Evolutionary conservation across 2,797 vertebrate species (phyloP), one percentile per base, ranked within the genome.

Genomic region (Triplophysa bombifrons): DNA sequence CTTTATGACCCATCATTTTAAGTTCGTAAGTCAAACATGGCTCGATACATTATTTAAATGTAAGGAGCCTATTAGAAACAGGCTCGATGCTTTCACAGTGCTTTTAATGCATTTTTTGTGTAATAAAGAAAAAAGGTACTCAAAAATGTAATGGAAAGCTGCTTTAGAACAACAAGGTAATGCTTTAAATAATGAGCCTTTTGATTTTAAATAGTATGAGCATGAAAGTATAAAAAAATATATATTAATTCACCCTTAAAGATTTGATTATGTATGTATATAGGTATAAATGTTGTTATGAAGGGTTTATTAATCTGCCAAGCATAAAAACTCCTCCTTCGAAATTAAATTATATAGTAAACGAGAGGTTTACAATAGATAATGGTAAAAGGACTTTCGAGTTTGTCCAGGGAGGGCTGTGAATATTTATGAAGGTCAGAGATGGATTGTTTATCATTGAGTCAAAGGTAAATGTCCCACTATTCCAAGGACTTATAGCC

Each of bases 391-490:
- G 53, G 68, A 72, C 80, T 72, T 78, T 76, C 48, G 41, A 58
- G 53, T 51, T 73, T 34, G 74, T 76, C 61, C 63, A 67, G 64
- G 16, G 71, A 72, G 63, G 55, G 6, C 75, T 78, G 81, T 87
- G 84, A 88, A 71, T 72, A 78, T 84, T 87, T 89, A 91, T 86
- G 90, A 91, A 91, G 89, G 88, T 87, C 88, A 77, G 75, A 48
- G 88, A 85, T 89, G 84, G 88, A 92, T 90, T 90, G 87, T 83
- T 84, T 83, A 87, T 0, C n/a, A 83, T 83, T 81, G 82, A 85
- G 80, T 85, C 69, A 83, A 81, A 85, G 75, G 71, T 75, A 83
- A 85, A 83, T 83, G 84, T 81, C 79, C 73, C 79, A 80, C 79
- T 76, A 85, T 85, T 85, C 82, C 81, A 81, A 85, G 72, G 82